Conservation (phyloP, 2,797 vertebrate species). For the Tapirus indicus region DNA sequence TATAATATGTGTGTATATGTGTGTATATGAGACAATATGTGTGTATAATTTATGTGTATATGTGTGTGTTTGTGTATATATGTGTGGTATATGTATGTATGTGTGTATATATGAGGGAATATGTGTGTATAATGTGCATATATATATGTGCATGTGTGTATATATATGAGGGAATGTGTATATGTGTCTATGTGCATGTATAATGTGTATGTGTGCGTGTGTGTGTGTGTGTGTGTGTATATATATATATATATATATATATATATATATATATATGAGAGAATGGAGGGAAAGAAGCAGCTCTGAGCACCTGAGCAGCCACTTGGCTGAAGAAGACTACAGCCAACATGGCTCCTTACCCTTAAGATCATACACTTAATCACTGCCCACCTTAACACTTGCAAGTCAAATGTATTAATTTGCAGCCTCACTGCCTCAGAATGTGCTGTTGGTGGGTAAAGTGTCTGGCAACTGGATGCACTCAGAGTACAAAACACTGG, state of each 20-base stretch:
- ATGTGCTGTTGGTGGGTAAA: neutral
- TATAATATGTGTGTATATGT: too few relatives aligned
- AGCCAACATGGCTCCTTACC: neutral
- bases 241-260: too few relatives aligned
- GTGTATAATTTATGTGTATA: neutral
- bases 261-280: neutral
- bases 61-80: neutral
- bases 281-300: neutral
- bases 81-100: neutral
- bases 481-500: neutral
- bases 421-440: neutral
- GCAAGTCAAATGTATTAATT: constrained; percentile 40
- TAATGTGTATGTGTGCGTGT: neutral
- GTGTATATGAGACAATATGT: neutral
- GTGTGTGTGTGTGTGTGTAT: neutral
- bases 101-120: neutral
- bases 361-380: neutral
- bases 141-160: neutral
- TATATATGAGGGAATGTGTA: neutral
- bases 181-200: neutral
- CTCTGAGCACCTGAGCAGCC: neutral
- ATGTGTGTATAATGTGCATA: neutral
- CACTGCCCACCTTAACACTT: neutral
- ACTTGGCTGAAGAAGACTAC: neutral
- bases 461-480: neutral